Evolutionary conservation across 2,888 invertebrate species (phyloP), one percentile per base, ranked within the genome.

Genomic region (Ditylenchus weischeri): DNA sequence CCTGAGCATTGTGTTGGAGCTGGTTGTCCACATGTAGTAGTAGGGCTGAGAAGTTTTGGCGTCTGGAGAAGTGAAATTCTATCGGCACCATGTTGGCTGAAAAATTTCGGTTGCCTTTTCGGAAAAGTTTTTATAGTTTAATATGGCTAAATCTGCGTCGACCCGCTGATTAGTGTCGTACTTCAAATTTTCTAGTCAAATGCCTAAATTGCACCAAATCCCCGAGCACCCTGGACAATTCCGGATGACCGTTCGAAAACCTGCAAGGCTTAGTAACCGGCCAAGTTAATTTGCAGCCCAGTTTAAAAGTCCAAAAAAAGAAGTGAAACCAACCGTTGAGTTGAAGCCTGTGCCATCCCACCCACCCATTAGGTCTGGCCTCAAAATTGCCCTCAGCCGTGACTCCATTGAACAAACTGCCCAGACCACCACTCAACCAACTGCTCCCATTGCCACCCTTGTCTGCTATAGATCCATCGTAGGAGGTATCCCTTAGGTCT

Each of bases 21-120:
- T 58, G 49, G 60, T 71, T 71, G 49, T 62, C 66, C 8, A 63
- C 59, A 50, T 71, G 59, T 65, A 93, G 87, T 81, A 90, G 89
- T 50, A 92, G 88, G 0, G 89, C 88, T 62, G 89, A 89, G 85
- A 93, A 92, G 85, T 93, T 92, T 43, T 92, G 87, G 67, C 91
- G 89, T 82, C 88, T 88, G 82, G 91, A 91, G 85, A 93, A 93
- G 83, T 91, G 90, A 85, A 93, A 91, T 5, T 88, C 87, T 57
- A 93, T 86, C 77, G 90, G 88, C 18, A 92, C 86, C n/a, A 59
- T 54, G n/a, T 43, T 54, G 36, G 66, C 71, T 64, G 36, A 62
- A 69, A 8, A 54, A 54, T 13, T 54, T 19, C 50, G n/a, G n/a
- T n/a, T 10, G 13, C 23, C 23, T n/a, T 21, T 6, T 51, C n/a